phyloP scores from a whole-genome alignment of 2,888 invertebrate species.

The Harmothoe impar region DNA sequence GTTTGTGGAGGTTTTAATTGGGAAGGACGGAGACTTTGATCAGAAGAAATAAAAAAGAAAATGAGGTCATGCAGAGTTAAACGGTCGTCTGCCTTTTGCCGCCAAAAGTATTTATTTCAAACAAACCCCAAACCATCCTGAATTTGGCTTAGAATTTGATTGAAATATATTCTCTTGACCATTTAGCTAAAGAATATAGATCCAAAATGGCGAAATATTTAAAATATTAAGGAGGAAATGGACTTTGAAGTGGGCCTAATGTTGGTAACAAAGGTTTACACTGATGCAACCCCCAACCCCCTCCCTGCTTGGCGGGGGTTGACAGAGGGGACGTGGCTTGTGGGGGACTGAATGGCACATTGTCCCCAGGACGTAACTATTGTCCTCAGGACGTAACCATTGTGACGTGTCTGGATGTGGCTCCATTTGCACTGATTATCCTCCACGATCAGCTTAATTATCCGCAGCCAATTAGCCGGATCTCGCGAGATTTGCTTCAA shows the following conservation, averaged over 20 bases:
- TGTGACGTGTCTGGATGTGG: neutral
- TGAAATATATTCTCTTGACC: too few species aligned
- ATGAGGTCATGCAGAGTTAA: constrained; percentile 4
- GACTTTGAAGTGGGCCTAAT: too few species aligned
- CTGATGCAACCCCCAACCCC: neutral
- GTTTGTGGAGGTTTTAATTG: constrained; percentile 4
- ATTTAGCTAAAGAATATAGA: too few species aligned
- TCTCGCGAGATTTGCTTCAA: constrained; percentile 1
- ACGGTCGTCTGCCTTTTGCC: too few species aligned
- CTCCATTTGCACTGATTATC: constrained; percentile 35
- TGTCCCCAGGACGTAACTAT: constrained; percentile 8
- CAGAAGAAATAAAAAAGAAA: neutral
- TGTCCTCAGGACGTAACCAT: neutral
- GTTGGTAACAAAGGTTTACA: neutral
- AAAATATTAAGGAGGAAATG: too few species aligned
- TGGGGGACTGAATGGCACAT: neutral
- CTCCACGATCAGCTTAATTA: constrained; percentile 17
- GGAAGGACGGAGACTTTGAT: neutral
- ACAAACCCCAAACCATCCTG: too few species aligned
- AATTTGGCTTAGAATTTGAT: too few species aligned
- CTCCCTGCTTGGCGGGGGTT: neutral
- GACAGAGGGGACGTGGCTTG: neutral
- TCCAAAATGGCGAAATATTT: too few species aligned
- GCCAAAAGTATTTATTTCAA: too few species aligned
- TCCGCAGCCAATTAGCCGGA: constrained; percentile 13